A percentile compares a stretch with the other conserved stretches of the same genome.
phyloP scores from a whole-genome alignment of 2,797 vertebrate species.

The Simalia tracyae region DNA sequence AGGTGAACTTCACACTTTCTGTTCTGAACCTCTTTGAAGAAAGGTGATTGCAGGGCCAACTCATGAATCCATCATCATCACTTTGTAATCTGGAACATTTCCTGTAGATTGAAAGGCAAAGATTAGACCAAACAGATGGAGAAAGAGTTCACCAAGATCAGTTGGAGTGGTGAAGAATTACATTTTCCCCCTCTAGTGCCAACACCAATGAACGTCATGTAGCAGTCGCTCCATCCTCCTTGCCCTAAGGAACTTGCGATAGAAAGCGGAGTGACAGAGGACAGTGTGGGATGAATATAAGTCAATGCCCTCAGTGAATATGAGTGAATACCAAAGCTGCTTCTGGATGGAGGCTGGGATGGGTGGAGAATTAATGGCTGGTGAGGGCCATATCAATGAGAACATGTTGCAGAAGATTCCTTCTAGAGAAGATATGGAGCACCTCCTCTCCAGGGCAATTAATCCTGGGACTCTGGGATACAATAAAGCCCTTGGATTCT shows the following conservation, averaged over 20 bases:
- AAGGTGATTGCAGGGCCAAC: no score
- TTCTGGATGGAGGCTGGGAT: background rate
- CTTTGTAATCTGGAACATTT: no score
- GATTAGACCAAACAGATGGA: no score
- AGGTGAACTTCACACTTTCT: no score
- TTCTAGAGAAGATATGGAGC: background rate
- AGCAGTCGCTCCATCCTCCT: background rate
- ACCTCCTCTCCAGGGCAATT: constrained; percentile 28
- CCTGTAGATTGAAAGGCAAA: no score
- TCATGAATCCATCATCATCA: no score
- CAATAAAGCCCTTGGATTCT: constrained; percentile 40
- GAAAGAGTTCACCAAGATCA: background rate
- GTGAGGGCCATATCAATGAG: background rate
- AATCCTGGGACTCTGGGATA: constrained; percentile 48
- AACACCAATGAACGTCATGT: background rate
- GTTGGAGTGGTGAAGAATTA: background rate
- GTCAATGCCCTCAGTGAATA: background rate
- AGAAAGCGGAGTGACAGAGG: background rate
- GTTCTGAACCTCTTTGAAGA: no score
- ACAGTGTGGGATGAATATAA: background rate
- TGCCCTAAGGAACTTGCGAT: background rate
- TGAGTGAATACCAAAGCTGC: background rate
- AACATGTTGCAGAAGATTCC: background rate
- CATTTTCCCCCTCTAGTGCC: background rate
- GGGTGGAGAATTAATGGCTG: no score